These are phyloP conservation scores for Netelia melanura DNA, from an alignment of 2,888 invertebrate genomes.

Conservation along the genomic window DNA sequence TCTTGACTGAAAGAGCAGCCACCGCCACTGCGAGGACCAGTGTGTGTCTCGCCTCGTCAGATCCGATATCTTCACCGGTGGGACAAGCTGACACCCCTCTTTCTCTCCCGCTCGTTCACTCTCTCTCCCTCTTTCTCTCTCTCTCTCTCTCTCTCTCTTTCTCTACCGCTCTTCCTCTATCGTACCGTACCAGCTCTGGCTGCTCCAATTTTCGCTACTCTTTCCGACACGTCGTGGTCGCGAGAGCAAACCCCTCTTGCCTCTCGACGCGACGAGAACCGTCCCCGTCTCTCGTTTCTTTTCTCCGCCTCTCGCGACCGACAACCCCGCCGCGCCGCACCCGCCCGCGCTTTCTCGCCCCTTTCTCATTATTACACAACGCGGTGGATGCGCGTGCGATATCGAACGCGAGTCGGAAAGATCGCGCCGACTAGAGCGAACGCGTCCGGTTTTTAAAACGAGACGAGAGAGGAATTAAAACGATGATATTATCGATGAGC, in stretches of 20 bases:
- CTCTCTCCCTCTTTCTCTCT: constrained; percentile 28
- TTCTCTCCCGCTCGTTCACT: background rate
- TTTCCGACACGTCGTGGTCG: constrained; percentile 37
- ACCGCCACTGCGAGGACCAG: constrained; percentile 36
- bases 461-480: background rate
- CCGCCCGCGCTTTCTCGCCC: background rate
- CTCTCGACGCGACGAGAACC: background rate
- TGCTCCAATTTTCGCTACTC: constrained; percentile 55
- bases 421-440: background rate
- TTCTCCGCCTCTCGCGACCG: background rate
- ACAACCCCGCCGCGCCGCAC: background rate
- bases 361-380: constrained; percentile 55
- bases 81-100: constrained; percentile 36
- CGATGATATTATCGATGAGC: background rate
- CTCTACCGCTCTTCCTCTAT: constrained; percentile 18
- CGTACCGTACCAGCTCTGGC: background rate
- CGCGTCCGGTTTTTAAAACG: background rate
- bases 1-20: constrained; percentile 50
- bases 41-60: constrained; percentile 60
- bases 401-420: background rate
- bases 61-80: constrained; percentile 55
- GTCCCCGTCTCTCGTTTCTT: constrained; percentile 25
- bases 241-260: background rate
- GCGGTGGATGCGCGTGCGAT: constrained; percentile 24
- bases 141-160: constrained; percentile 27